phyloP scores from a whole-genome alignment of 2,797 vertebrate genomes.

The Rhinophrynus dorsalis region DNA sequence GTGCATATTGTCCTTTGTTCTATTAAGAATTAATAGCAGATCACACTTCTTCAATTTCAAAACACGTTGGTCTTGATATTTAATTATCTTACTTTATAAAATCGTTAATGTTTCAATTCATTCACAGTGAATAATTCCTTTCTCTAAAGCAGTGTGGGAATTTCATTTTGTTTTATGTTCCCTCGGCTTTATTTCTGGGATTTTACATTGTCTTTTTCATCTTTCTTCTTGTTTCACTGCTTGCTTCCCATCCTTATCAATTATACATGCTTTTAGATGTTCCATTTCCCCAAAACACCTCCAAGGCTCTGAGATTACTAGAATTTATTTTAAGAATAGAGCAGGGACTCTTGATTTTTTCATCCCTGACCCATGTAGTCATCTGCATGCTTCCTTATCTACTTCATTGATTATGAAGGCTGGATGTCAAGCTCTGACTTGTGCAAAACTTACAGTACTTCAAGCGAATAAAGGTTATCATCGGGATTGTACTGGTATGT shows the following conservation, averaged over 20 bases:
- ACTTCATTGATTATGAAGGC: slow-evolving; percentile 11
- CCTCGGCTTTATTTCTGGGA: too few relatives aligned
- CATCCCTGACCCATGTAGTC: slow-evolving; percentile 30
- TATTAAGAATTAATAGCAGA: too few relatives aligned
- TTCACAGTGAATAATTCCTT: too few relatives aligned
- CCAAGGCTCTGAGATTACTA: slow-evolving; percentile 35
- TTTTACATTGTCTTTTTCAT: too few relatives aligned
- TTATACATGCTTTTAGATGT: slow-evolving; percentile 34
- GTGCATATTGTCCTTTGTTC: too few relatives aligned
- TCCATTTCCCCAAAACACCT: slow-evolving; percentile 8
- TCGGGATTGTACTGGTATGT: slow-evolving; percentile 9
- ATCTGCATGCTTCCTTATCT: slow-evolving; percentile 36
- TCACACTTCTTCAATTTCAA: too few relatives aligned
- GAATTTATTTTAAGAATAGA: slow-evolving; percentile 38
- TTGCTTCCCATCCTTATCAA: neutral
- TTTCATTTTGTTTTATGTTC: too few relatives aligned
- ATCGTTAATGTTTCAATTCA: too few relatives aligned
- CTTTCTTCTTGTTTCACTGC: too few relatives aligned
- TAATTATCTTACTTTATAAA: too few relatives aligned
- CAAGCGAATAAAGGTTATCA: slow-evolving; percentile 36
- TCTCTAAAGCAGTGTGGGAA: too few relatives aligned
- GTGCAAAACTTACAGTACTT: slow-evolving; percentile 30
- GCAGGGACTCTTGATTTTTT: slow-evolving; percentile 27
- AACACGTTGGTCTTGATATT: too few relatives aligned
- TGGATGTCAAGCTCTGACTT: slow-evolving; percentile 35